Base-by-base conservation (phyloP, 1,140 invertebrate species). In the Chlorops oryzae region DNA sequence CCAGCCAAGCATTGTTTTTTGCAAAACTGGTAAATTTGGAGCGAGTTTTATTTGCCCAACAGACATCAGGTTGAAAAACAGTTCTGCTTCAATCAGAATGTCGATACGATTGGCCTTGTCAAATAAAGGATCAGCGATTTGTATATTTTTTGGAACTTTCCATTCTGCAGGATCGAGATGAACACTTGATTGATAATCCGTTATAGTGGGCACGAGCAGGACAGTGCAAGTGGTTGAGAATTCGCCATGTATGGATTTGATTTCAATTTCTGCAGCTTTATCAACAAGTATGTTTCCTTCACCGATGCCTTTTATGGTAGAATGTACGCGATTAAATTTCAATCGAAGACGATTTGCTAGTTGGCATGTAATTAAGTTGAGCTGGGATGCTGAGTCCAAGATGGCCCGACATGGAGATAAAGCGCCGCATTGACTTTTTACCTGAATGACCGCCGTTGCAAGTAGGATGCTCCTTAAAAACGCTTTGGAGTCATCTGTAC, bases 1-100 rank as follows among this genome's bases (percentile, higher is more conserved):
- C 65, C 63, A 70, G 9, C 65, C 67, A 1, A 70, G 49, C 34
- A 40, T 22, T 9, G 63, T 63, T 35, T 65, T 64, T 56, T 70
- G 66, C 18, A 68, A 45, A 17, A 54, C 54, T 9, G 63, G 63
- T 43, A 50, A 39, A 51, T 56, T 45, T 28, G 50, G 49, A 21
- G 50, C 56, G 10, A 65, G 46, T 23, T 24, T 44, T 13, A 65
- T 61, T 56, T 61, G 61, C n/a, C 55, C 57, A 27, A 51, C 39
- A 12, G 25, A 54, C 23, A 59, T 32, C 23, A 59, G 35, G 5
- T 57, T 20, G 12, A 44, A 50, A 54, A 44, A 41, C 13, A 58
- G 20, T 32, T 57, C 57, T 15, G 59, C 59, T 17, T 59, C 64
- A 22, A 65, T 46, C 24, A 68, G 37, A 37, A 65, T 37, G 35